These are phyloP conservation scores for Clarias macrocephalus DNA, from an alignment of 2,113 vertebrate species.

Conservation along the genomic window DNA sequence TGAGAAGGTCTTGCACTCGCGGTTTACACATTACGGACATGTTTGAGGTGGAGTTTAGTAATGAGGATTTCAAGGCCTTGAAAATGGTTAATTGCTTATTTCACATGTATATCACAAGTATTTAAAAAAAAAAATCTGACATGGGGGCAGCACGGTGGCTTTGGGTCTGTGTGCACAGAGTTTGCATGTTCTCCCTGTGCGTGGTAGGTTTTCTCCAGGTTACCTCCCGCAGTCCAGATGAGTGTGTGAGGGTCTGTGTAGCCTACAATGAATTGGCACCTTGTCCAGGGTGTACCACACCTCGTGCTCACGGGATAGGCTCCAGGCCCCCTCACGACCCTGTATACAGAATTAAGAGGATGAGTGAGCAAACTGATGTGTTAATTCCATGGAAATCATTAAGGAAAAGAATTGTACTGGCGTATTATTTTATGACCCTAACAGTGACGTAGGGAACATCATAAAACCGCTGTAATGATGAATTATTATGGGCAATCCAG, in stretches of 20 bases:
- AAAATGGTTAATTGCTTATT: no score
- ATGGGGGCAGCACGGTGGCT: no score
- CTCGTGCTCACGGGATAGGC: no score
- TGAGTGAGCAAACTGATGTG: neutral
- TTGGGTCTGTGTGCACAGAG: no score
- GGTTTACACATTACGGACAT: neutral
- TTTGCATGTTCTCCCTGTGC: no score
- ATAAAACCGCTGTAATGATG: neutral
- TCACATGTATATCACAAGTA: neutral
- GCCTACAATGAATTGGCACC: no score
- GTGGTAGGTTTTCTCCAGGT: no score
- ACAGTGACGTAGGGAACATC: neutral
- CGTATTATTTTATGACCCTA: neutral
- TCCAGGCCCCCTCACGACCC: no score
- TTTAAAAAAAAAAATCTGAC: neutral
- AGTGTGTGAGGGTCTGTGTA: no score
- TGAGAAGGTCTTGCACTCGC: conserved; percentile 7
- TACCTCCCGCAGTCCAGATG: no score
- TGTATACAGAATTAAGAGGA: no score
- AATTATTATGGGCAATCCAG: neutral
- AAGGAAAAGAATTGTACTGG: neutral
- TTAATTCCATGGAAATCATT: neutral
- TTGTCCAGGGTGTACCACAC: no score
- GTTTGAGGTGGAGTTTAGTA: neutral
- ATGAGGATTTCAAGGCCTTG: neutral